A percentile compares a stretch with the other conserved stretches of the same genome.
Evolutionary conservation across 2,113 vertebrate species (phyloP).

Genomic region (Nannobrachium achirus): DNA sequence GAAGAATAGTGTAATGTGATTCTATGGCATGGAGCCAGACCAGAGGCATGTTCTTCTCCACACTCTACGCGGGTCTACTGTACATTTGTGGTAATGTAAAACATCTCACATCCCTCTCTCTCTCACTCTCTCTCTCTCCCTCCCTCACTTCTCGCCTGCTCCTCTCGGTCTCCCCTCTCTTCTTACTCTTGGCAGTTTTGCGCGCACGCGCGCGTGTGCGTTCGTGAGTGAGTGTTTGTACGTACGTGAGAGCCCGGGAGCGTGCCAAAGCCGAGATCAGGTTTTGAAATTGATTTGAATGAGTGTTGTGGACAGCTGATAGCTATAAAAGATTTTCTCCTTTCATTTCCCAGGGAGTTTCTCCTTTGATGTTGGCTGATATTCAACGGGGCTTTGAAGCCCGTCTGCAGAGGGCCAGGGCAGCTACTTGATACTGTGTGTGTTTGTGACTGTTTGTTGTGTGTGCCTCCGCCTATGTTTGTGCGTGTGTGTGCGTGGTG

Average conservation of each 20-base stretch:
- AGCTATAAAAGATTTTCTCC: slow-evolving; percentile 74
- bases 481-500: slow-evolving; percentile 5
- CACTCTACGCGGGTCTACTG: slow-evolving; percentile 64
- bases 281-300: slow-evolving; percentile 81
- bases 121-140: slow-evolving; percentile 1
- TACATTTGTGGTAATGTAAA: slow-evolving; percentile 81
- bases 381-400: slow-evolving; percentile 66
- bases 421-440: slow-evolving; percentile 42
- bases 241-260: slow-evolving; percentile 47
- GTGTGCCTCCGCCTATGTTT: slow-evolving; percentile 15
- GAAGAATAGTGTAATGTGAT: slow-evolving; percentile 64
- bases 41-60: slow-evolving; percentile 68
- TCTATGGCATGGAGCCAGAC: slow-evolving; percentile 70
- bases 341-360: slow-evolving; percentile 75
- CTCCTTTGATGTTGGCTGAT: slow-evolving; percentile 72
- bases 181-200: slow-evolving; percentile 43
- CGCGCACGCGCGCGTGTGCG: background rate
- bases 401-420: slow-evolving; percentile 33
- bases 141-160: slow-evolving; percentile 7
- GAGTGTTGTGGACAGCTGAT: slow-evolving; percentile 80
- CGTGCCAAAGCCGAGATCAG: slow-evolving; percentile 74
- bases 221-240: slow-evolving; percentile 21
- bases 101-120: slow-evolving; percentile 64
- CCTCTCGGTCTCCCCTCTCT: slow-evolving; percentile 42
- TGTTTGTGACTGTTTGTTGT: slow-evolving; percentile 43